Evolutionary conservation across 1,140 invertebrate species (phyloP), one percentile per base, ranked within the genome.

Genomic region (Drosophila seguyi): DNA sequence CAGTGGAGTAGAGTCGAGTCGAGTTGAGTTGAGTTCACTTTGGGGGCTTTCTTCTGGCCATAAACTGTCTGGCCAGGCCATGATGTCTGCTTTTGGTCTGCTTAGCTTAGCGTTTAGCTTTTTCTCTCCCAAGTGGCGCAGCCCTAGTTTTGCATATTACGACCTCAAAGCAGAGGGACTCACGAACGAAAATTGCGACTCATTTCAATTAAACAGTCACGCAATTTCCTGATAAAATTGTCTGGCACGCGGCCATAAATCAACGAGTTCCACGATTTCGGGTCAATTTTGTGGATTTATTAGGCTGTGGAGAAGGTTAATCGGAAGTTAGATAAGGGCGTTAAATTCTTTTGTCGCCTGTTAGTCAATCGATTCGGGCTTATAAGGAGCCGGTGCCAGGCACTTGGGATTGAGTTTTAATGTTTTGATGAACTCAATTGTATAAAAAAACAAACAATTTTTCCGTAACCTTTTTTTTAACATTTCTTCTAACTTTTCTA

Each of bases 131-230:
- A 75, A 75, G 60, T 75, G 52, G 60, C 48, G 8, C n/a, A 11
- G 47, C 38, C 72, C 75, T 57, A 44, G 66, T 18, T 78, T 78
- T 78, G 65, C 75, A 78, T 78, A 78, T 78, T 78, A 69, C 20
- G 53, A 38, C 63, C 63, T 20, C 31, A 11, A 34, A 13, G 11
- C 31, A 34, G 31, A 34, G 4, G 31, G 31, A 34, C 31, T 34
- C 20, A 27, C 34, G 29, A 38, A 48, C 66, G 52, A 48, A 39
- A 22, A n/a, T n/a, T 60, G 25, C 53, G 52, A 57, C 78, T 60
- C 71, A 80, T 81, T 80, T 87, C 84, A 87, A 88, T 87, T 87
- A 87, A 77, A 77, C 80, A 88, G 84, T 87, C 84, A 87, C 84
- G 84, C 84, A 88, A 87, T 81, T 80, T 55, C 57, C 84, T 88